phyloP scores from a whole-genome alignment of 64 coral and sea anemone genomes.

The Platygyra sinensis region DNA sequence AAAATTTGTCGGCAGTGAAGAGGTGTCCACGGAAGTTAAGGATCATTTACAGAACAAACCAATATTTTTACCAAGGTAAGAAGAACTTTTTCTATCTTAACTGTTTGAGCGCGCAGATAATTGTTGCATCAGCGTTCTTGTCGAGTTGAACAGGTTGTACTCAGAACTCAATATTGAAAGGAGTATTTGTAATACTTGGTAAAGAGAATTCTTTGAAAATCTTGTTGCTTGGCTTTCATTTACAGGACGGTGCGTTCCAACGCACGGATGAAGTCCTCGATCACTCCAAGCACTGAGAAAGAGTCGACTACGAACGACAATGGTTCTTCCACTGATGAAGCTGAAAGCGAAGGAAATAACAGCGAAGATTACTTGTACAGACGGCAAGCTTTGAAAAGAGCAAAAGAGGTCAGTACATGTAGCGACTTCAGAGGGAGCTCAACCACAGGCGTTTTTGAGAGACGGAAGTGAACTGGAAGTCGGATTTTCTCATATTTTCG shows the following conservation, averaged over 20 bases:
- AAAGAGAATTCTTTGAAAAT: neutral
- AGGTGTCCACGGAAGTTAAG: slow-evolving; percentile 87
- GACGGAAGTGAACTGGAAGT: too few species aligned
- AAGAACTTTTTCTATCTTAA: neutral
- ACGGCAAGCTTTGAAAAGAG: slow-evolving; percentile 78
- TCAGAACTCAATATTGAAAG: too few species aligned
- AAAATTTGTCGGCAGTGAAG: slow-evolving; percentile 92
- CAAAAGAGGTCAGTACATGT: slow-evolving; percentile 71
- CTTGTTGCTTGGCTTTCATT: neutral
- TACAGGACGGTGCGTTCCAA: slow-evolving; percentile 55
- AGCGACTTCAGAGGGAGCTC: too few species aligned
- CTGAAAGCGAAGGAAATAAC: too few species aligned
- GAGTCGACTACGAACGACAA: slow-evolving; percentile 73
- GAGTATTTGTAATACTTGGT: too few species aligned
- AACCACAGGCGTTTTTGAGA: too few species aligned
- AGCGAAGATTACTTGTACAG: slow-evolving; percentile 88
- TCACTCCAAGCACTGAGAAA: slow-evolving; percentile 57
- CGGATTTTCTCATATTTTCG: too few species aligned
- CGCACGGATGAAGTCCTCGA: slow-evolving; percentile 39
- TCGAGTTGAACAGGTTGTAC: neutral
- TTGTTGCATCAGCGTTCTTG: neutral
- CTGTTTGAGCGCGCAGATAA: too few species aligned
- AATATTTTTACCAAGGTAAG: slow-evolving; percentile 86
- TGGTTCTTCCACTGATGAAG: too few species aligned
- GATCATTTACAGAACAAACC: slow-evolving; percentile 93